Base-by-base conservation (phyloP, 2,888 invertebrate species). In the Allolobophora icterica region DNA sequence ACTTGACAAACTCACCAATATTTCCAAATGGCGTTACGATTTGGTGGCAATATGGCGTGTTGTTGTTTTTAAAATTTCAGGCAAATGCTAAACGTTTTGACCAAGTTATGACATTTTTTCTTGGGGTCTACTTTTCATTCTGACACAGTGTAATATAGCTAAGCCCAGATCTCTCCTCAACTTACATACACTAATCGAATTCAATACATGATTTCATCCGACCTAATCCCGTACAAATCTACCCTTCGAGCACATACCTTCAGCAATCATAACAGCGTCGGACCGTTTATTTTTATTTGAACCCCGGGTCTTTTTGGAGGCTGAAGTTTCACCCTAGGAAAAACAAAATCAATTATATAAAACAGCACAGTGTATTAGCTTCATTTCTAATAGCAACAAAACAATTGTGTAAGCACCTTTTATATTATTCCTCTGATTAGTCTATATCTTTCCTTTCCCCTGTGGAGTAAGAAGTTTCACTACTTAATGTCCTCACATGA, bases 181-280 rank as follows among this genome's bases (percentile, higher is more conserved):
- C 30, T 71, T 71, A n/a, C n/a, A 71, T n/a, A n/a, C 30, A n/a
- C n/a, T n/a, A 71, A 71, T 6, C 71, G 30, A 71, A 71, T n/a
- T n/a, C 71, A 71, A 71, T 30, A 71, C 6, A n/a, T 5, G 24
- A 24, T 52, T 24, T 24, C 21, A 52, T 8, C 52, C 5, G n/a
- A n/a, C 71, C n/a, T 71, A 30, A n/a, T n/a, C 71, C 71, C 4
- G 11, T 17, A 17, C n/a, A 8, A 58, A 24, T 30, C 58, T 19
- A 19, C 15, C 4, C 13, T 30, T 24, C 58, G 24, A 30, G 17
- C 21, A 34, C 87, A 87, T 6, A 87, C 87, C 87, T 87, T 87
- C 87, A 35, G 87, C 87, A 38, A 87, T 87, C 87, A 87, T 87
- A 87, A 87, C 87, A 8, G 87, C 87, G 15, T 87, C 87, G 11